A percentile compares a stretch with the other conserved stretches of the same genome.
Conservation (phyloP, 2,888 invertebrate species). For the Neoitamus cyanurus region DNA sequence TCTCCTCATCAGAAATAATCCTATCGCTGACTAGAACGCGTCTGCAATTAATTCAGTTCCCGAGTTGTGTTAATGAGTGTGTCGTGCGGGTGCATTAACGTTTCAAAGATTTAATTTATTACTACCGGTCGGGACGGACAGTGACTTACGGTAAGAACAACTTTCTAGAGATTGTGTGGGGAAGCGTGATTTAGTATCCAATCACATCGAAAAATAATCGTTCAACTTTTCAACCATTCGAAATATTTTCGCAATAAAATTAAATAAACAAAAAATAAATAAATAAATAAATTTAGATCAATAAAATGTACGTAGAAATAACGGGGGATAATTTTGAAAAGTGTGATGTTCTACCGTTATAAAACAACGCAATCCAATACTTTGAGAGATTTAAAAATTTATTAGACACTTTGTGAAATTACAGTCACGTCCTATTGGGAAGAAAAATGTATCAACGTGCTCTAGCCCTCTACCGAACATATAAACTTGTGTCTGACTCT, state of each 20-base stretch:
- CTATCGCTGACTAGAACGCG: not conserved
- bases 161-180: no score
- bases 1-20: not conserved
- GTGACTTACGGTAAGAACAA: not conserved
- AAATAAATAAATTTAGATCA: not conserved
- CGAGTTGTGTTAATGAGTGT: not conserved
- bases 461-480: not conserved
- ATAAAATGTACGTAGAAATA: not conserved
- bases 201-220: no score
- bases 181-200: no score
- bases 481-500: not conserved
- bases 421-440: conserved; percentile 43
- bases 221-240: no score
- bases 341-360: not conserved
- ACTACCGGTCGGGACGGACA: not conserved
- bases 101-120: not conserved
- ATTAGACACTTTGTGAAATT: conserved; percentile 41
- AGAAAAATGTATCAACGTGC: conserved; percentile 41
- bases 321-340: not conserved
- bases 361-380: not conserved
- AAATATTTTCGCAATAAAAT: no score
- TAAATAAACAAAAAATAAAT: not conserved
- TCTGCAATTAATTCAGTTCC: not conserved
- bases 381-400: conserved; percentile 40
- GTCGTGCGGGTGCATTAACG: not conserved